These are phyloP conservation scores for Lerista edwardsae DNA, from an alignment of 2,797 vertebrate species.

Conservation along the genomic window DNA sequence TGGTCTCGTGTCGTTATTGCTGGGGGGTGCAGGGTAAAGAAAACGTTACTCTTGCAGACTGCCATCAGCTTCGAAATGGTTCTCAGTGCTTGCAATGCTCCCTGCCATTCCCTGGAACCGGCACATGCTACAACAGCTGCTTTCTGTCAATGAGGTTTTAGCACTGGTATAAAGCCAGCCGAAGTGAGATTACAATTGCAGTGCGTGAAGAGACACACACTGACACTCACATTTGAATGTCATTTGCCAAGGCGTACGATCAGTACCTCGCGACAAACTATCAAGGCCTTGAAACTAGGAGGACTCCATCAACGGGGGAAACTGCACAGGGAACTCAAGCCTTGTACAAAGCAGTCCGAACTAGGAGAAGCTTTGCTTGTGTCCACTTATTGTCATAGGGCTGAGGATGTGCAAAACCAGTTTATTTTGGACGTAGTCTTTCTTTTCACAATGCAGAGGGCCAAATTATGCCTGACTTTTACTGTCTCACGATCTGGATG, in stretches of 20 bases:
- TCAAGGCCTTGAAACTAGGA: neutral
- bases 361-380: neutral
- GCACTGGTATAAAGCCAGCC: neutral
- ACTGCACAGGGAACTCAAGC: neutral
- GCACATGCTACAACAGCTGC: neutral
- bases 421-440: neutral
- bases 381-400: neutral
- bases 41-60: neutral
- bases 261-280: too few relatives aligned
- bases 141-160: neutral
- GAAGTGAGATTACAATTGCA: neutral
- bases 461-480: too few relatives aligned
- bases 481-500: too few relatives aligned
- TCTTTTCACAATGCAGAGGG: neutral
- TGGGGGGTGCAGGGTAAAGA: too few relatives aligned
- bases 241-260: neutral
- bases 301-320: too few relatives aligned
- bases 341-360: neutral
- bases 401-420: neutral
- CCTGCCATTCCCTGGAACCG: neutral
- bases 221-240: neutral
- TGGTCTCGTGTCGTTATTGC: too few relatives aligned
- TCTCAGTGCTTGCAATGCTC: neutral
- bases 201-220: neutral
- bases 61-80: neutral